Evolutionary conservation across 23 tunicate species (phyloP).

Genomic region (Diplosoma virens): DNA sequence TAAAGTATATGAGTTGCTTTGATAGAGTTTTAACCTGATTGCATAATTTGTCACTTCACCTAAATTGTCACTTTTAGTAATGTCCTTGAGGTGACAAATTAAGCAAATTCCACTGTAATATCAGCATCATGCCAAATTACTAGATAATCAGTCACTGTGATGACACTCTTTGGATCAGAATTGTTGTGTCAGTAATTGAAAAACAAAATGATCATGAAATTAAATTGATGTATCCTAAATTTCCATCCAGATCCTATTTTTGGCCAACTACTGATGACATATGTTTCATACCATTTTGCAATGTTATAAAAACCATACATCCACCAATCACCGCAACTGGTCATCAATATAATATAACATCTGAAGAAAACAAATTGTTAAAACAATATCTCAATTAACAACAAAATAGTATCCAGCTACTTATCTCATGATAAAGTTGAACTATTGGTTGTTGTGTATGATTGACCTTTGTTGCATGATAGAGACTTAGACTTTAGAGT

Average conservation of each 20-base stretch:
- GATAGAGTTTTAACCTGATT: no score
- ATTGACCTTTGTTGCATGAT: not conserved
- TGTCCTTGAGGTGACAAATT: no score
- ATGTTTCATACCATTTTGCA: constrained; percentile 14
- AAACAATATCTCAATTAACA: constrained; percentile 5
- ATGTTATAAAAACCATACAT: not conserved
- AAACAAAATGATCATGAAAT: constrained; percentile 1
- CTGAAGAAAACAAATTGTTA: not conserved
- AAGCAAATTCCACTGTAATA: no score
- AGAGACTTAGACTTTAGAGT: not conserved
- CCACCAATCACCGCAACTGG: constrained; percentile 2
- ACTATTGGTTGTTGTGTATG: not conserved
- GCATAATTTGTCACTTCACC: no score
- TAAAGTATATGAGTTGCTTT: no score
- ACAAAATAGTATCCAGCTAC: not conserved
- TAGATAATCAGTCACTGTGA: not conserved
- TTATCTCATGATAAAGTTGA: not conserved
- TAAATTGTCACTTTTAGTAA: no score
- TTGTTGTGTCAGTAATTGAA: constrained; percentile 5
- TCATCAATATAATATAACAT: not conserved
- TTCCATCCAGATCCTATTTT: not conserved
- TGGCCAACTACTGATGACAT: constrained; percentile 22
- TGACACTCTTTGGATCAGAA: constrained; percentile 20
- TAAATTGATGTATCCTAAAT: constrained; percentile 15
- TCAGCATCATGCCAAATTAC: not conserved